phyloP scores from a whole-genome alignment of 1,140 invertebrate species.

The Tribolium castaneum region DNA sequence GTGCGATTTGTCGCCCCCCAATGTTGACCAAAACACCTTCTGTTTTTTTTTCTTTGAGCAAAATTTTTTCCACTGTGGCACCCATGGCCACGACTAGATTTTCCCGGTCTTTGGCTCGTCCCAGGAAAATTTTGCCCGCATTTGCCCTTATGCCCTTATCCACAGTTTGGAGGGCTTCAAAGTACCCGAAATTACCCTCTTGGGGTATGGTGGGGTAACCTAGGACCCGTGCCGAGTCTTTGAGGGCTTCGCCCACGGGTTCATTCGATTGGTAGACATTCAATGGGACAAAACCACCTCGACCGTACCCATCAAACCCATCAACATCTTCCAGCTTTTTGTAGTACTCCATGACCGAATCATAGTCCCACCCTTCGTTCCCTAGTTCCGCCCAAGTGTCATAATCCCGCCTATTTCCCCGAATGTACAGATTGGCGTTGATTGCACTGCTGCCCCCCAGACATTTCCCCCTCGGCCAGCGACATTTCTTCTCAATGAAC shows the following conservation, averaged over 20 bases:
- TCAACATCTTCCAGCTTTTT: conserved; percentile 70
- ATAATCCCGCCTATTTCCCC: conserved; percentile 65
- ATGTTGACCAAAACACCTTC: conserved; percentile 54
- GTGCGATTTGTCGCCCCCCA: conserved; percentile 57
- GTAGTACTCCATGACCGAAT: conserved; percentile 49
- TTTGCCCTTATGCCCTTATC: conserved; percentile 75
- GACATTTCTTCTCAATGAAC: conserved; percentile 52
- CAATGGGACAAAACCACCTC: conserved; percentile 79
- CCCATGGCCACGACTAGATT: conserved; percentile 70
- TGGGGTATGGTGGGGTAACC: conserved; percentile 72
- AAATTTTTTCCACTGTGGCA: conserved; percentile 64
- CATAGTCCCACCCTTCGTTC: conserved; percentile 53
- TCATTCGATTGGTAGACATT: conserved; percentile 80
- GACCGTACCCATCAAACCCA: conserved; percentile 56
- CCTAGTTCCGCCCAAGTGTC: conserved; percentile 51
- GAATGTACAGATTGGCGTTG: conserved; percentile 74
- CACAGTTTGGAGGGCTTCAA: conserved; percentile 64
- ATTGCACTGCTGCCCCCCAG: conserved; percentile 71
- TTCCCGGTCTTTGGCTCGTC: conserved; percentile 68
- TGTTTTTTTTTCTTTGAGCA: conserved; percentile 56
- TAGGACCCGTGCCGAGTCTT: conserved; percentile 88
- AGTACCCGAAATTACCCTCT: conserved; percentile 67
- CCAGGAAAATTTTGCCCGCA: conserved; percentile 80
- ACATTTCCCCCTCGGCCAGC: conserved; percentile 62
- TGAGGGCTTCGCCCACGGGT: conserved; percentile 78